These are phyloP conservation scores for Coecobrya sp. DNA, from an alignment of 2,888 invertebrate species.

Conservation along the genomic window DNA sequence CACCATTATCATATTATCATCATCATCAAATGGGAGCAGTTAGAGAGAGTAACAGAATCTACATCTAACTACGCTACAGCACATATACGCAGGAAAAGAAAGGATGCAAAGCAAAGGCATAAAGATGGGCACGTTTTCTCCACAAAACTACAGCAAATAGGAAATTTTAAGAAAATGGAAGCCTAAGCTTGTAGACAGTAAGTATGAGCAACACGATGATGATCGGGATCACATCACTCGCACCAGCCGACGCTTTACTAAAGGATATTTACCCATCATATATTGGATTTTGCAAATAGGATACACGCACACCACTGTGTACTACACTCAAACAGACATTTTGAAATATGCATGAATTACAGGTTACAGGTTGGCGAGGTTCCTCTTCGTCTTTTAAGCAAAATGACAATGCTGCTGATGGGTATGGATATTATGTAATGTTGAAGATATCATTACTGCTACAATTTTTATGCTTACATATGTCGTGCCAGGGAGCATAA, in stretches of 20 bases:
- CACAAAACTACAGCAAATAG: neutral
- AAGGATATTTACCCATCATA: neutral
- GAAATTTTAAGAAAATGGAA: slow-evolving; percentile 31
- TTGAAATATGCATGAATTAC: slow-evolving; percentile 40
- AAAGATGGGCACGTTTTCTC: neutral
- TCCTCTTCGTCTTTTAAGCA: neutral
- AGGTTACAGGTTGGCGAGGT: slow-evolving; percentile 22
- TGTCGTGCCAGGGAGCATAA: neutral
- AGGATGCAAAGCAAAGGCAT: neutral
- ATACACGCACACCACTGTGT: neutral
- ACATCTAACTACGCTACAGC: neutral
- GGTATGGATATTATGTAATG: neutral
- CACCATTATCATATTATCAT: slow-evolving; percentile 56
- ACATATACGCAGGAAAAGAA: neutral
- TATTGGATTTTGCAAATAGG: slow-evolving; percentile 25
- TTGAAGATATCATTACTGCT: neutral
- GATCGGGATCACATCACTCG: slow-evolving; percentile 1
- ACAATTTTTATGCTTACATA: neutral
- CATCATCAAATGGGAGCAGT: slow-evolving; percentile 25
- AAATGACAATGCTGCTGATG: slow-evolving; percentile 25
- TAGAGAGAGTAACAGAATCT: slow-evolving; percentile 27
- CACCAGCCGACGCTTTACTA: neutral
- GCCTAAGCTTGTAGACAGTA: neutral
- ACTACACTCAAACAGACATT: neutral
- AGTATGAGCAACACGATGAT: neutral